Evolutionary conservation across 64 coral and sea anemone species (phyloP).

Genomic region (Dendronephthya gigantea): DNA sequence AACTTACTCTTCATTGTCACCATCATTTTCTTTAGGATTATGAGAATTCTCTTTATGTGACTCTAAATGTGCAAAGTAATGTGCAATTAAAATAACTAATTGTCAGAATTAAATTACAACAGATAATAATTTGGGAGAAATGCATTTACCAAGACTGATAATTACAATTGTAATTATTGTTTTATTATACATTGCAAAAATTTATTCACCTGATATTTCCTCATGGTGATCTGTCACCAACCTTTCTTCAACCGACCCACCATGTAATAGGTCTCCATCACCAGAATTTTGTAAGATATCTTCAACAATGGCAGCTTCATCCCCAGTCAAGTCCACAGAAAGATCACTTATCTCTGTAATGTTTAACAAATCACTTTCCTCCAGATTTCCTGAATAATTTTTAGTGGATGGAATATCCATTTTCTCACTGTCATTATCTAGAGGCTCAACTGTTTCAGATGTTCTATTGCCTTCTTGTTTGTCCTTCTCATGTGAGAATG

Average conservation of each 20-base stretch:
- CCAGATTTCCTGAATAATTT: background rate
- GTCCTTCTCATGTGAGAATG: background rate
- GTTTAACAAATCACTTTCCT: background rate
- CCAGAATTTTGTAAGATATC: conserved; percentile 15
- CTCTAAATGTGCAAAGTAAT: background rate
- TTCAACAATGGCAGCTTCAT: conserved; percentile 8
- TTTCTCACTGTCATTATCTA: background rate
- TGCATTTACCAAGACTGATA: too few relatives aligned
- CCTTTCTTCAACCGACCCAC: background rate
- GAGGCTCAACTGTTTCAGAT: background rate
- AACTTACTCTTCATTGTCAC: conserved; percentile 15
- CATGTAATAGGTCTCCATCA: background rate
- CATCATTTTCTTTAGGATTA: background rate
- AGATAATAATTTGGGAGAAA: too few relatives aligned
- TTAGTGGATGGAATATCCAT: background rate
- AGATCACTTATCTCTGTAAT: conserved; percentile 18
- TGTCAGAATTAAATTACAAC: too few relatives aligned
- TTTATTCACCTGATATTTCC: background rate
- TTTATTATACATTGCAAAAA: background rate
- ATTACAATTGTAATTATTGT: too few relatives aligned
- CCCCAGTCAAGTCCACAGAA: conserved; percentile 3
- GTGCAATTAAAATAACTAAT: background rate
- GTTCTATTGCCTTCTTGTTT: background rate
- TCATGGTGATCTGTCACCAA: background rate
- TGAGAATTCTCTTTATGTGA: background rate